Conservation (phyloP, 1,140 invertebrate species). For the Eriosoma lanigerum region DNA sequence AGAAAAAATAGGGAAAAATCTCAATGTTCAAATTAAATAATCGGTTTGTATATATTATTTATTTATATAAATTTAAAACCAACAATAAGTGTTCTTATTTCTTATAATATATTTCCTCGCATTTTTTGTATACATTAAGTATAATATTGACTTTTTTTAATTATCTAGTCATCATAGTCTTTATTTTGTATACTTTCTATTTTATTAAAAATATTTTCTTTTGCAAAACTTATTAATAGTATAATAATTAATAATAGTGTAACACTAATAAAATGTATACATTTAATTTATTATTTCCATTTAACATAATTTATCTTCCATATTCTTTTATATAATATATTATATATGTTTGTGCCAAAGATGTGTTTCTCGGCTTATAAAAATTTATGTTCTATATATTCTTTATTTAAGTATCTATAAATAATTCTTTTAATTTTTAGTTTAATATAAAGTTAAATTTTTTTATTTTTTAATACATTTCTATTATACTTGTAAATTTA, state of each 20-base stretch:
- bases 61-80: not conserved
- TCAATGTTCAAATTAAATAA: slow-evolving; percentile 1
- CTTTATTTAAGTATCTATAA: slow-evolving; percentile 8
- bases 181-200: not conserved
- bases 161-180: slow-evolving; percentile 27
- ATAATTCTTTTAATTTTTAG: not conserved
- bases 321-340: slow-evolving; percentile 7
- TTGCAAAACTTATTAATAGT: slow-evolving; percentile 6
- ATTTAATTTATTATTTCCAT: too few relatives aligned
- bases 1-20: not conserved
- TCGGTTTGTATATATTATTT: not conserved
- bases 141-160: slow-evolving; percentile 15
- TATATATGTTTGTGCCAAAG: slow-evolving; percentile 45
- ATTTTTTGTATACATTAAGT: slow-evolving; percentile 15
- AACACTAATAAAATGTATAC: too few relatives aligned
- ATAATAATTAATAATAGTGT: not conserved
- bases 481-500: not conserved
- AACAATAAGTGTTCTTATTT: not conserved
- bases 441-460: not conserved
- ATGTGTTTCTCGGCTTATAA: slow-evolving; percentile 10
- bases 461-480: slow-evolving; percentile 9
- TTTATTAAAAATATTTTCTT: slow-evolving; percentile 17
- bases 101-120: slow-evolving; percentile 12
- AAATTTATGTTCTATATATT: slow-evolving; percentile 13
- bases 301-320: not conserved